A percentile compares a stretch with the other conserved stretches of the same genome.
These are phyloP conservation scores for Cheilosia pagana DNA, from an alignment of 2,888 invertebrate genomes.

Conservation along the genomic window DNA sequence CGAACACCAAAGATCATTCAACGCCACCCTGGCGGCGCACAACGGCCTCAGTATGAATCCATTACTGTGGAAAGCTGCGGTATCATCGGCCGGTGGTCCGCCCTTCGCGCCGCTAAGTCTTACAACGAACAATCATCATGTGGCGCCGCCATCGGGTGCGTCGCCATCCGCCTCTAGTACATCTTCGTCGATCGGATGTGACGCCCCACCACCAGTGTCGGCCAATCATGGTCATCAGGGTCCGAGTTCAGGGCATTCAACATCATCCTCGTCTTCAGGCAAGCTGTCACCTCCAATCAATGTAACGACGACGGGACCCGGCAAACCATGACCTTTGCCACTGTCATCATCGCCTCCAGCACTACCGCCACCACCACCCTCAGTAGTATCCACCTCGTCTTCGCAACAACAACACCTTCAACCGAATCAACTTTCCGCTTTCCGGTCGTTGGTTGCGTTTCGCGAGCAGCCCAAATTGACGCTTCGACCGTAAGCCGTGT, in stretches of 20 bases:
- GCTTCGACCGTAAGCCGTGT: slow-evolving; percentile 80
- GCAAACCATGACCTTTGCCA: slow-evolving; percentile 81
- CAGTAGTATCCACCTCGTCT: slow-evolving; percentile 72
- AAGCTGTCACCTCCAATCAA: slow-evolving; percentile 82
- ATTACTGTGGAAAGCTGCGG: slow-evolving; percentile 83
- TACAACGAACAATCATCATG: slow-evolving; percentile 81
- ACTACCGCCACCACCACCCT: slow-evolving; percentile 74
- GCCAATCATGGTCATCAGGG: slow-evolving; percentile 78
- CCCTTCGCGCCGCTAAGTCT: slow-evolving; percentile 83
- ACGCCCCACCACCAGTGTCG: slow-evolving; percentile 79
- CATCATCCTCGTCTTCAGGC: slow-evolving; percentile 82
- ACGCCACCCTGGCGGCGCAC: slow-evolving; percentile 84
- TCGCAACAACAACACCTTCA: slow-evolving; percentile 67
- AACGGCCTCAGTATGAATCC: slow-evolving; percentile 83
- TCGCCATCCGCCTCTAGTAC: slow-evolving; percentile 85
- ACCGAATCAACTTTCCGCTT: slow-evolving; percentile 79
- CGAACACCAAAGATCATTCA: slow-evolving; percentile 87
- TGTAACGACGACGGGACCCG: slow-evolving; percentile 79
- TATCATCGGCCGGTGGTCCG: slow-evolving; percentile 81
- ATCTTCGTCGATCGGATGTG: slow-evolving; percentile 83
- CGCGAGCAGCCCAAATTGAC: slow-evolving; percentile 82
- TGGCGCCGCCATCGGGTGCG: slow-evolving; percentile 83
- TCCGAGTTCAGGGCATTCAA: slow-evolving; percentile 82
- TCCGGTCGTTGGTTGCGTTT: slow-evolving; percentile 82
- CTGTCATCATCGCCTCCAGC: slow-evolving; percentile 77